Evolutionary conservation across 2,113 vertebrate species (phyloP), one percentile per base, ranked within the genome.

Genomic region (Upupa epops): DNA sequence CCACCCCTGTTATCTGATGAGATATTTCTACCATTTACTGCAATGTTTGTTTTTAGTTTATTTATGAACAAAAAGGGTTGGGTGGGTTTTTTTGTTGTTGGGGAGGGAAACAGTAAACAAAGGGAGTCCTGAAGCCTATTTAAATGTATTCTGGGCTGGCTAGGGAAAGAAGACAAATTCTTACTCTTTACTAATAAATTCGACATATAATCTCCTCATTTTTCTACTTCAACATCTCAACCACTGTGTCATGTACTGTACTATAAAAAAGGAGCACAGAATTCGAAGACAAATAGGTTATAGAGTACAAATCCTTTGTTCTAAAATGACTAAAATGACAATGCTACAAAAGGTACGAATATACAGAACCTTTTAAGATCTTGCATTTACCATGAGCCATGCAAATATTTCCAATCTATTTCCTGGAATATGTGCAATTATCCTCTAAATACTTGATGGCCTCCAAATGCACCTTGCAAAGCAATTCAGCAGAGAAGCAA

Each of bases 201-300:
- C 89, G 86, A 95, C 40, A 32, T 70, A 83, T 71, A 16, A 60
- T 37, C 73, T 93, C 84, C 88, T 96, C 88, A 75, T 72, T 90
- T 90, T 94, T 82, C 94, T 93, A 96, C 83, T 94, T 94, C 25
- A 25, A 95, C 72, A 93, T 89, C 81, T 92, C 75, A 89, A 85
- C 52, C 81, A 93, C 83, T 58, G 82, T 68, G 70, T 86, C 15
- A 61, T 69, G 65, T 88, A 90, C 49, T 87, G 81, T 78, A 90
- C 76, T 90, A 94, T 60, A 95, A 95, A 60, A 90, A 94, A 90
- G 88, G 85, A 94, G 75, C 70, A 92, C 13, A 93, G 79, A 93
- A 86, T 49, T 59, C 81, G 77, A 78, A 93, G 70, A 94, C 34
- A 90, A 86, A 74, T 31, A 80, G 52, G 85, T 91, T 95, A 89